phyloP scores from a whole-genome alignment of 2,888 invertebrate genomes.

The Melipona bicolor region DNA sequence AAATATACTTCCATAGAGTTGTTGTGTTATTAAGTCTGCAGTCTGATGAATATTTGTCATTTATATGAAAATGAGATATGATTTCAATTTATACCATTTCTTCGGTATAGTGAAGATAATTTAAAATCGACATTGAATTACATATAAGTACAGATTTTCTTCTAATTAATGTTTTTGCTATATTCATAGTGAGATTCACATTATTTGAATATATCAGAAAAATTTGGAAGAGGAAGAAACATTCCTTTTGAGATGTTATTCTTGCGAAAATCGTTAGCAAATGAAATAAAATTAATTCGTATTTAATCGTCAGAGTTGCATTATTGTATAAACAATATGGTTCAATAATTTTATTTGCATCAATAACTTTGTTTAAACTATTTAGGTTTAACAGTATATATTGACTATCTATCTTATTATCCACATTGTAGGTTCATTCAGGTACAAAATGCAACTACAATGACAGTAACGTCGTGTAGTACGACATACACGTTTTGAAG shows the following conservation, averaged over 20 bases:
- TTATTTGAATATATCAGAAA: too few relatives aligned
- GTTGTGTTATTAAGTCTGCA: too few relatives aligned
- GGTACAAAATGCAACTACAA: neutral
- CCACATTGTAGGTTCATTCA: neutral
- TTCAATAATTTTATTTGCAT: conserved; percentile 4
- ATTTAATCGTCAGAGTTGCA: neutral
- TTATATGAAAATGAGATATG: too few relatives aligned
- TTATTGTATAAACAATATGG: neutral
- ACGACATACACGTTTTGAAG: conserved; percentile 53
- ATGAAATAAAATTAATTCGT: neutral
- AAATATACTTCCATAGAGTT: too few relatives aligned
- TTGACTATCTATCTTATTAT: neutral
- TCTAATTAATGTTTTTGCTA: too few relatives aligned
- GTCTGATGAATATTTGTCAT: too few relatives aligned
- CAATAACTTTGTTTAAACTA: neutral
- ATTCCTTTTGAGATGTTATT: neutral
- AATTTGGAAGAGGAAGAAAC: neutral
- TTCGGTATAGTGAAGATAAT: too few relatives aligned
- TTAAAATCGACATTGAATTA: too few relatives aligned
- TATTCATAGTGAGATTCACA: too few relatives aligned
- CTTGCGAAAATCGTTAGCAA: neutral
- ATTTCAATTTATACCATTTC: too few relatives aligned
- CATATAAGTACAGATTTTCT: too few relatives aligned
- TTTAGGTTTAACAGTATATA: neutral
- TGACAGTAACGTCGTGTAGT: conserved; percentile 52